Evolutionary conservation across 2,888 invertebrate genomes (phyloP).

Genomic region (Oscheius sp.): DNA sequence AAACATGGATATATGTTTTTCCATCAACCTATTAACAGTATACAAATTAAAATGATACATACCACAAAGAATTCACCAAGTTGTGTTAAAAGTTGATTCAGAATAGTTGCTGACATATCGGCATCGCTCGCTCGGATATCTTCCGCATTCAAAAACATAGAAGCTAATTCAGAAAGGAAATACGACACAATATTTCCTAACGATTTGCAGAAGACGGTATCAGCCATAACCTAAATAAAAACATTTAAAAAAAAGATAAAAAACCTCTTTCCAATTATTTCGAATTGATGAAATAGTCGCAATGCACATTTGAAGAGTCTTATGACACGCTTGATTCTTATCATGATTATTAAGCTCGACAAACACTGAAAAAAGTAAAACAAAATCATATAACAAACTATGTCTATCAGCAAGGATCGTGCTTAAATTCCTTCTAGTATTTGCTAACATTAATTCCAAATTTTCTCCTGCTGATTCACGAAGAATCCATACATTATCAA

Average conservation of each 20-base stretch:
- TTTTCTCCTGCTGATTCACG: conserved; percentile 52
- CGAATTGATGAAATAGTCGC: conserved; percentile 53
- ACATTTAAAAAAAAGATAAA: neutral
- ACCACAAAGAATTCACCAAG: conserved; percentile 43
- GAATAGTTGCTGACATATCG: conserved; percentile 37
- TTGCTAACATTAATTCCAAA: conserved; percentile 55
- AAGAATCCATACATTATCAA: conserved; percentile 50
- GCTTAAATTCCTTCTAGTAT: conserved; percentile 42
- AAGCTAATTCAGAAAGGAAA: conserved; percentile 49
- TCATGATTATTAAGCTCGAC: conserved; percentile 8
- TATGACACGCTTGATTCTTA: conserved; percentile 7
- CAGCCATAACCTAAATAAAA: conserved; percentile 41
- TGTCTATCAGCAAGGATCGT: conserved; percentile 19
- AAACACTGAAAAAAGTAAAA: conserved; percentile 22
- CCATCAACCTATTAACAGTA: conserved; percentile 44
- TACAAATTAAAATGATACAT: neutral
- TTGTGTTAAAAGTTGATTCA: conserved; percentile 44
- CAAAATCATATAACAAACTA: conserved; percentile 5
- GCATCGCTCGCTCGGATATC: conserved; percentile 49
- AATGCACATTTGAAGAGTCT: conserved; percentile 36
- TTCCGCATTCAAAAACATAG: conserved; percentile 31
- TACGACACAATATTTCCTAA: conserved; percentile 60
- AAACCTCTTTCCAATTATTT: conserved; percentile 59
- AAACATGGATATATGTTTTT: conserved; percentile 48
- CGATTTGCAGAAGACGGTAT: conserved; percentile 58